Percentiles rank a stretch among this genome's conserved stretches.
These are phyloP conservation scores for Erebia ligea DNA, from an alignment of 2,888 invertebrate species.

Conservation along the genomic window DNA sequence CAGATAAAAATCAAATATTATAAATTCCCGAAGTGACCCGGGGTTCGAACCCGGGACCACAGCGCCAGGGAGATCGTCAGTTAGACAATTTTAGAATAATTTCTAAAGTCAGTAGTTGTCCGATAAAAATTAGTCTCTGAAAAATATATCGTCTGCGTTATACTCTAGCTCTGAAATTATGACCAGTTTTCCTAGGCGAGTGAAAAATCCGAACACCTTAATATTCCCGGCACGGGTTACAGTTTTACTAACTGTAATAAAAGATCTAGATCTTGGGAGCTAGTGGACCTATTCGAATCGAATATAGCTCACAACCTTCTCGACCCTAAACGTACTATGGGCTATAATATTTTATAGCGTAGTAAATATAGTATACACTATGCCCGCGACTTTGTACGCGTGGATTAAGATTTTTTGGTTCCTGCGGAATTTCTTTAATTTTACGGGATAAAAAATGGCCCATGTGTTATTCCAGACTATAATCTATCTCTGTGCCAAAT, in stretches of 20 bases:
- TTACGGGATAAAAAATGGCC: too few relatives aligned
- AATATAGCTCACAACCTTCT: background rate
- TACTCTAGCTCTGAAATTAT: slow-evolving; percentile 24
- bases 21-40: too few relatives aligned
- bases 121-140: background rate
- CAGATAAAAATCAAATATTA: too few relatives aligned
- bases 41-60: too few relatives aligned
- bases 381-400: too few relatives aligned
- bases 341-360: background rate
- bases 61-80: too few relatives aligned
- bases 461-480: too few relatives aligned
- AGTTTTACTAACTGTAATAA: slow-evolving; percentile 22
- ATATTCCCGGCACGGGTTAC: slow-evolving; percentile 13
- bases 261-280: slow-evolving; percentile 13
- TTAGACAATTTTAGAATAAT: background rate
- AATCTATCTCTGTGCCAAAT: too few relatives aligned
- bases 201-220: slow-evolving; percentile 20
- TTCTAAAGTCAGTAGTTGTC: background rate
- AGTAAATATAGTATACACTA: too few relatives aligned
- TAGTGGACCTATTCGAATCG: background rate
- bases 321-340: background rate
- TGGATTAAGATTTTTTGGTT: too few relatives aligned
- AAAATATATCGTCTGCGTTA: background rate
- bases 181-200: slow-evolving; percentile 23
- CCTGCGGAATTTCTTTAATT: too few relatives aligned